These are phyloP conservation scores for Papilio protenor DNA, from an alignment of 2,888 invertebrate species.

Conservation along the genomic window DNA sequence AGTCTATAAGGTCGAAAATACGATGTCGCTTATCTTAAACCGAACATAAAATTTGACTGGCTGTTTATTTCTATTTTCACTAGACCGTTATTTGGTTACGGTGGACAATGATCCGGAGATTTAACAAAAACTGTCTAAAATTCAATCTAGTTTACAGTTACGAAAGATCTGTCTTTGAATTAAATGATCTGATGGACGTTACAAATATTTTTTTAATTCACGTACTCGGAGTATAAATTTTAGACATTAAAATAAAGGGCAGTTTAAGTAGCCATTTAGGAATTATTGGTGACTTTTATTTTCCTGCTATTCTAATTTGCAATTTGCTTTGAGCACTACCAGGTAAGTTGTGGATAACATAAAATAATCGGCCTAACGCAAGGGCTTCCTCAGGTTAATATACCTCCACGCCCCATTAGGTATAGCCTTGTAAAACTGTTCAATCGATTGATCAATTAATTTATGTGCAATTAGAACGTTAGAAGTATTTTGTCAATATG, in stretches of 20 bases:
- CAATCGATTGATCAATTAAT: neutral
- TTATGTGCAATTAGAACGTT: neutral
- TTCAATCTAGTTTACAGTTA: conserved; percentile 16
- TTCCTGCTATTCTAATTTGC: neutral
- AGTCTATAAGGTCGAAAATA: neutral
- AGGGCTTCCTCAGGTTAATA: conserved; percentile 32
- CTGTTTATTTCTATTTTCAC: neutral
- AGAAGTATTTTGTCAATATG: neutral
- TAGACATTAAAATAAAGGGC: neutral
- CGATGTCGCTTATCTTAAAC: neutral
- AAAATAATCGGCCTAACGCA: conserved; percentile 30
- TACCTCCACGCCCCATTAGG: conserved; percentile 24
- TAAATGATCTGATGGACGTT: neutral
- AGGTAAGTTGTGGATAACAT: conserved; percentile 29
- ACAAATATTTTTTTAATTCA: neutral
- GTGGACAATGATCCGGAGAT: conserved; percentile 3
- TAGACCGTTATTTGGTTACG: conserved; percentile 12
- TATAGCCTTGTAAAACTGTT: conserved; percentile 19
- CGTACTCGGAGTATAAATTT: neutral
- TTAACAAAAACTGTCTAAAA: neutral
- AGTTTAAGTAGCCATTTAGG: too few species aligned
- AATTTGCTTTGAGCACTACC: neutral
- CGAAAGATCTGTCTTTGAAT: neutral
- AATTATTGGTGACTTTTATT: too few species aligned
- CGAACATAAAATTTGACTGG: neutral